Conservation (phyloP, 2,888 invertebrate genomes). For the Ptycholaimellus sp. region DNA sequence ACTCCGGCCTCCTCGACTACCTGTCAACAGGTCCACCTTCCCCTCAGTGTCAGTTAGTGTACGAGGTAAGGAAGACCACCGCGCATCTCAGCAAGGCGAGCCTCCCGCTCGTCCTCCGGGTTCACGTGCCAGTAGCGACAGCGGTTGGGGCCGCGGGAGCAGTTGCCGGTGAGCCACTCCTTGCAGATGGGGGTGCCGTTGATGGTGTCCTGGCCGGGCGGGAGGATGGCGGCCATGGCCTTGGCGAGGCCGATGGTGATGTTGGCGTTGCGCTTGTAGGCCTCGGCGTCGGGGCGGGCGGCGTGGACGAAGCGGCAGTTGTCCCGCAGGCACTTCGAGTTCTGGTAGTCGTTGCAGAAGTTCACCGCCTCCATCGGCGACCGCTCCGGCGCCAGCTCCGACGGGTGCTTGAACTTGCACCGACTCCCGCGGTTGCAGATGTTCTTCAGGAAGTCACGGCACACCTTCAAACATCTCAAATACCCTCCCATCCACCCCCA, state of each 20-base stretch:
- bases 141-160: conserved; percentile 17
- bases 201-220: conserved; percentile 18
- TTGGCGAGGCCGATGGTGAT: conserved; percentile 38
- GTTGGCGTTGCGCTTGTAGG: conserved; percentile 45
- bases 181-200: conserved; percentile 24
- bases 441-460: conserved; percentile 38
- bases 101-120: conserved; percentile 21
- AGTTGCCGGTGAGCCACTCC: conserved; percentile 21
- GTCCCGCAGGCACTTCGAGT: conserved; percentile 45
- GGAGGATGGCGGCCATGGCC: conserved; percentile 25
- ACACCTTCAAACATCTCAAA: conserved; percentile 35
- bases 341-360: conserved; percentile 42
- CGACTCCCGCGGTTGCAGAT: conserved; percentile 39
- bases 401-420: conserved; percentile 36
- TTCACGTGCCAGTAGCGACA: conserved; percentile 25
- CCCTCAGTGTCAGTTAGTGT: too few relatives aligned
- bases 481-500: neutral
- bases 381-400: conserved; percentile 14
- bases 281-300: conserved; percentile 45
- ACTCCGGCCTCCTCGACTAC: too few relatives aligned
- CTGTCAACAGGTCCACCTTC: too few relatives aligned
- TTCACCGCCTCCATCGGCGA: conserved; percentile 25
- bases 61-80: conserved; percentile 4
- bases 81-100: conserved; percentile 18
- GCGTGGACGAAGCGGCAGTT: conserved; percentile 40